These are phyloP conservation scores for Cassiopea andromeda DNA, from an alignment of 30 jellyfish, hydroid and myxozoan species.

Conservation along the genomic window DNA sequence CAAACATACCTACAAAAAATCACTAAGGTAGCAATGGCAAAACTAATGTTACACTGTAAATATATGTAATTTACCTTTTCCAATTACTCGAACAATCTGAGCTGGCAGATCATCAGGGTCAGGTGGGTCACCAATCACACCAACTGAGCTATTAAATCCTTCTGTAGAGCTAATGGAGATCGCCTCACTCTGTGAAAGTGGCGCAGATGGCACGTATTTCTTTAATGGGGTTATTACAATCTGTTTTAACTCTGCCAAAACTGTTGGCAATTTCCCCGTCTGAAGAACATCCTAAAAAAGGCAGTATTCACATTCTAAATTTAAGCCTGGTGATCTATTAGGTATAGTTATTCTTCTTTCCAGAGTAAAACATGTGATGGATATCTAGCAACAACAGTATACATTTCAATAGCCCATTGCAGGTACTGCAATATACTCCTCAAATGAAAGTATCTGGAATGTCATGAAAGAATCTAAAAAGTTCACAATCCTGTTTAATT, in stretches of 20 bases:
- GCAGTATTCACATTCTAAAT: background rate
- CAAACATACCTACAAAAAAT: too few species aligned
- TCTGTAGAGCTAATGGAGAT: slow-evolving; percentile 10
- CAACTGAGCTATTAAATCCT: slow-evolving; percentile 19
- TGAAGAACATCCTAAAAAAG: slow-evolving; percentile 83
- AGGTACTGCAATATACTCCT: too few species aligned
- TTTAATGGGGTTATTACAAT: slow-evolving; percentile 87
- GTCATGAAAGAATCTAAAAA: too few species aligned
- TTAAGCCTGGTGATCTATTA: too few species aligned
- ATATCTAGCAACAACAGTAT: too few species aligned
- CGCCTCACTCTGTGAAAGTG: slow-evolving; percentile 66
- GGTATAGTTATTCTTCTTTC: too few species aligned
- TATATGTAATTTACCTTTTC: slow-evolving; percentile 69
- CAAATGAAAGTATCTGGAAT: too few species aligned
- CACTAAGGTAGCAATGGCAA: too few species aligned
- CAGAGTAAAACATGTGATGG: too few species aligned
- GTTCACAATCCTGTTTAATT: too few species aligned
- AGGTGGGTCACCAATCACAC: slow-evolving; percentile 70
- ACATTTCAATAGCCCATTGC: too few species aligned
- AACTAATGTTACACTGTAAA: background rate
- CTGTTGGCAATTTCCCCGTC: slow-evolving; percentile 88
- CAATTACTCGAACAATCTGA: slow-evolving; percentile 92
- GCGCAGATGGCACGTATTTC: slow-evolving; percentile 62
- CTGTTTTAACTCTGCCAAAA: slow-evolving; percentile 87
- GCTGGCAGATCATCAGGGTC: slow-evolving; percentile 95